Evolutionary conservation across 1,140 invertebrate genomes (phyloP).

Genomic region (Drosophila grimshawi): DNA sequence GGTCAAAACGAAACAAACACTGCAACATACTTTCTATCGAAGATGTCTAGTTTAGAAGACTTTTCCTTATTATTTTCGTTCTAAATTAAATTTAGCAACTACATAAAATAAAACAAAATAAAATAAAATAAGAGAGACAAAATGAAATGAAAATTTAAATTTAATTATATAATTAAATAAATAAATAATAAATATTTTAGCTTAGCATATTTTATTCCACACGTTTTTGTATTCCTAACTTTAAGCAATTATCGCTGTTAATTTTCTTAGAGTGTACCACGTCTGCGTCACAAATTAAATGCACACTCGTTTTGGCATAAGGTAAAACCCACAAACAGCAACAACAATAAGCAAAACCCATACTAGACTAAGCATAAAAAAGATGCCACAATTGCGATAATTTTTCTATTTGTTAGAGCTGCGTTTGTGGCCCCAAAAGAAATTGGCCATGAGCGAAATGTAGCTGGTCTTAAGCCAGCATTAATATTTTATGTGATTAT

Average conservation of each 20-base stretch:
- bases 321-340: conserved; percentile 61
- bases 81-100: too few relatives aligned
- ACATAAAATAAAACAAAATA: too few relatives aligned
- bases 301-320: conserved; percentile 66
- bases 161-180: too few relatives aligned
- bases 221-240: neutral
- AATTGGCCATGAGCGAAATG: conserved; percentile 76
- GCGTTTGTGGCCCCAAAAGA: conserved; percentile 77
- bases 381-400: conserved; percentile 83
- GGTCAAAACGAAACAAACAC: conserved; percentile 22
- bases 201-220: neutral
- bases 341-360: conserved; percentile 29
- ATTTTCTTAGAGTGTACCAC: conserved; percentile 44
- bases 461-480: conserved; percentile 58
- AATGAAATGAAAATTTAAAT: too few relatives aligned
- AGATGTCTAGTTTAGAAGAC: too few relatives aligned
- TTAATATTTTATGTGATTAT: conserved; percentile 82
- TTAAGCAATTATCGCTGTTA: neutral
- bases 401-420: conserved; percentile 82
- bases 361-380: conserved; percentile 58
- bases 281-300: conserved; percentile 74
- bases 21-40: neutral
- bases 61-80: too few relatives aligned
- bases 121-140: too few relatives aligned
- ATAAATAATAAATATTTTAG: too few relatives aligned